A percentile compares a stretch with the other conserved stretches of the same genome.
Evolutionary conservation across 2,113 vertebrate genomes (phyloP).

Genomic region (Ochotona princeps): DNA sequence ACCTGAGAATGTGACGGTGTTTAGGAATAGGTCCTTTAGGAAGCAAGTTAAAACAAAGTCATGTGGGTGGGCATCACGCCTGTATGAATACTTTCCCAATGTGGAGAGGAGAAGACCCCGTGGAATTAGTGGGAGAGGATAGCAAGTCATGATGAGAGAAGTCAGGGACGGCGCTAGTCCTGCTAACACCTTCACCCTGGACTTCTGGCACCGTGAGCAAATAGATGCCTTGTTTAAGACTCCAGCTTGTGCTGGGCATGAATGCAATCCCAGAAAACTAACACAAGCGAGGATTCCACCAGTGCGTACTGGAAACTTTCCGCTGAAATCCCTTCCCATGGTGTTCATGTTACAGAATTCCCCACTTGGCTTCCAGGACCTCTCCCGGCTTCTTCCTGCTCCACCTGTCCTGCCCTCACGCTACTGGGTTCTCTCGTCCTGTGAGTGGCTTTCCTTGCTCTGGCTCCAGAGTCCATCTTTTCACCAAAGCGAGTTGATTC

Average conservation of each 20-base stretch:
- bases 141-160: fast-evolving
- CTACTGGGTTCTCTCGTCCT: neutral
- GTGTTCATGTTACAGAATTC: neutral
- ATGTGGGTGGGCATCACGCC: fast-evolving
- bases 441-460: neutral
- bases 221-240: neutral
- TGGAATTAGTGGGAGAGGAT: neutral
- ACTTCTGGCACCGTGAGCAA: neutral
- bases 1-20: neutral
- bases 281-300: fast-evolving
- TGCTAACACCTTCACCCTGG: neutral
- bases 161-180: no score
- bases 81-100: neutral
- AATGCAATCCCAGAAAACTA: neutral
- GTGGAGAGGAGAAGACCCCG: neutral
- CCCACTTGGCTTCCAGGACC: neutral
- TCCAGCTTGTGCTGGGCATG: neutral
- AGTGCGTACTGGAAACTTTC: neutral
- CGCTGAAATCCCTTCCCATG: fast-evolving
- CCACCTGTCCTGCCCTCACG: fast-evolving
- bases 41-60: neutral
- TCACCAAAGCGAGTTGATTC: neutral
- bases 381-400: no score
- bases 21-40: neutral
- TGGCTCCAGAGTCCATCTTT: no score